Base-by-base conservation (phyloP, 2,797 vertebrate species). In the Austrolebias charrua region DNA sequence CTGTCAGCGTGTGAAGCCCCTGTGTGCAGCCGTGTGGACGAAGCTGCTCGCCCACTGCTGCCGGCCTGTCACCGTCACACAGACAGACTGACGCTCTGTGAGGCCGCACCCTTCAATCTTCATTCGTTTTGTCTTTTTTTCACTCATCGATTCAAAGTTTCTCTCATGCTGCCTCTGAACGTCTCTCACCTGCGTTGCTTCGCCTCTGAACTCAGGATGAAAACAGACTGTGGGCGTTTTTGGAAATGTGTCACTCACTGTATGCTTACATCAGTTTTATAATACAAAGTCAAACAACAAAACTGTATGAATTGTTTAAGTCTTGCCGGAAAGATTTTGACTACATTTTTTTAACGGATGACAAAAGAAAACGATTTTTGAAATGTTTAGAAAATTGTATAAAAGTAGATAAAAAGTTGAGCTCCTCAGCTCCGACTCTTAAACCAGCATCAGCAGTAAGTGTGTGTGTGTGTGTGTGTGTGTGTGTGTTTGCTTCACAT, bases 1-100 rank as follows among this genome's bases (percentile, higher is more conserved):
- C 81, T 81, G 83, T 89, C 80, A 85, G 74, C 7, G 14, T 56
- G 74, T 83, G 78, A 84, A 80, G 83, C 81, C 84, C 82, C 72
- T 52, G 84, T 85, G 80, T 81, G 80, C 83, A 61, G 74, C 76
- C 56, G 63, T 10, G 66, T 73, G 83, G 72, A 56, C 76, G 1
- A 49, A 64, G 66, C 75, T 54, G 79, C 31, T 86, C 67, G 46
- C 80, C 55, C 31, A 9, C 76, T 74, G 85, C 61, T 69, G 45
- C 69, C 46, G 73, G 57, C 73, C 69, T 79, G 88, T 88, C 85
- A 84, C 1, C 45, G 61, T 79, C 80, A 86, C 81, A 72, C 54
- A 78, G 73, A 82, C 79, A 69, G 81, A 84, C 81, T 83, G 86
- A 83, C 86, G 78, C 78, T 42, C 74, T 19, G 70, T 75, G 80